Conservation (phyloP, 2,888 invertebrate species). For the Xylophagus ater region DNA sequence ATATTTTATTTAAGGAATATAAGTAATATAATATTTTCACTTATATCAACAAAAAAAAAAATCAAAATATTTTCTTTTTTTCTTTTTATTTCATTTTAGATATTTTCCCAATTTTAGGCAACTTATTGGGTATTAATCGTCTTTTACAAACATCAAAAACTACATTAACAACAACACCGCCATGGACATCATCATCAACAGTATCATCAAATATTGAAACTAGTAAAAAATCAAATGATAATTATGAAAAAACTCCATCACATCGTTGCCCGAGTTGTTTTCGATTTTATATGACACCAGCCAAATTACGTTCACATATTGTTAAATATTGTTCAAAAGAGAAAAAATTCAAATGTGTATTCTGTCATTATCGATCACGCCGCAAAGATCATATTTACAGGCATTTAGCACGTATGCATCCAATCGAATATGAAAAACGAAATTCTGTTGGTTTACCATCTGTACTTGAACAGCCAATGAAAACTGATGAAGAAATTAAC, state of each 20-base stretch:
- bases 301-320: constrained; percentile 35
- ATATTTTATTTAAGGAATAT: no score
- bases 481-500: neutral
- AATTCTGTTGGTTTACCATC: constrained; percentile 1
- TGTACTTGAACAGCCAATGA: constrained; percentile 2
- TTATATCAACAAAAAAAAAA: neutral
- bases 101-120: constrained; percentile 37
- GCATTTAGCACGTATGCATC: constrained; percentile 35
- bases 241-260: neutral
- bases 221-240: neutral
- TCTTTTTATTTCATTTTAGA: constrained; percentile 22
- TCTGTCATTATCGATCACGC: constrained; percentile 36
- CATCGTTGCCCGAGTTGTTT: constrained; percentile 34
- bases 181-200: constrained; percentile 13
- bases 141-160: neutral
- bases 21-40: no score
- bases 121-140: constrained; percentile 33
- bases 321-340: constrained; percentile 37
- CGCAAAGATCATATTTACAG: constrained; percentile 36
- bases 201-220: neutral
- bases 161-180: neutral
- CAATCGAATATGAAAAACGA: constrained; percentile 25
- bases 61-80: constrained; percentile 3
- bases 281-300: constrained; percentile 34
- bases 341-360: constrained; percentile 37